Conservation (phyloP, 2,113 vertebrate species). For the Phyllostomus discolor region DNA sequence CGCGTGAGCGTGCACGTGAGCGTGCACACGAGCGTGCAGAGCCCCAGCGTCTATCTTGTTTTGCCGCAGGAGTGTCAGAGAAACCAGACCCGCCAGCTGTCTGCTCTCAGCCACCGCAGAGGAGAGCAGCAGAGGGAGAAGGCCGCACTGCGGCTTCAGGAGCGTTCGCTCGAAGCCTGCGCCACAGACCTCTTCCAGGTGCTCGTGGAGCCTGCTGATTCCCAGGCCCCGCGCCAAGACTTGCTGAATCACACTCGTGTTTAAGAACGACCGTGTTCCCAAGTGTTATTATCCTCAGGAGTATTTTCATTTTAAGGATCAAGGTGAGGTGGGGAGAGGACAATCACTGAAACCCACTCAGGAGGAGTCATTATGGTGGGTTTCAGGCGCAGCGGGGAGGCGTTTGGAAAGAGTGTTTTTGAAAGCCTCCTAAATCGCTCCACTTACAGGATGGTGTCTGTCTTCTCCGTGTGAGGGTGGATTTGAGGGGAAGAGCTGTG, state of each 20-base stretch:
- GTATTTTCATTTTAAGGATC: not conserved
- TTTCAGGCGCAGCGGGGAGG: not conserved
- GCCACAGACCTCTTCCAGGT: not conserved
- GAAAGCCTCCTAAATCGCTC: not conserved
- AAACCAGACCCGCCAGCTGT: not conserved
- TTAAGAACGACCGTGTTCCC: not conserved
- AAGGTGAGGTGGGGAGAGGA: not conserved
- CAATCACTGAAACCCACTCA: not conserved
- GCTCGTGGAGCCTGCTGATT: not conserved
- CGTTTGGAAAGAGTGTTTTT: not conserved
- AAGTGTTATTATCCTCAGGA: not conserved
- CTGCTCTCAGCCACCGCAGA: not conserved
- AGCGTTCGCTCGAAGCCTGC: rapidly evolving
- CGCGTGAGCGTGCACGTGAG: rapidly evolving
- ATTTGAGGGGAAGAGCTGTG: not conserved
- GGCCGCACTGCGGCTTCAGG: not conserved
- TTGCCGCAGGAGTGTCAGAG: not conserved
- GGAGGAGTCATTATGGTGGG: not conserved
- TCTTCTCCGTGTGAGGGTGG: not conserved
- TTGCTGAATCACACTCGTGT: not conserved
- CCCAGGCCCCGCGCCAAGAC: not conserved
- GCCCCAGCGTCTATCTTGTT: not conserved
- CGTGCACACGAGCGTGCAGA: rapidly evolving
- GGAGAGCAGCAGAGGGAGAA: not conserved
- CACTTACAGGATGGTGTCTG: not conserved